Evolutionary conservation across 2,797 vertebrate genomes (phyloP).

Genomic region (Gephyroberyx darwinii): DNA sequence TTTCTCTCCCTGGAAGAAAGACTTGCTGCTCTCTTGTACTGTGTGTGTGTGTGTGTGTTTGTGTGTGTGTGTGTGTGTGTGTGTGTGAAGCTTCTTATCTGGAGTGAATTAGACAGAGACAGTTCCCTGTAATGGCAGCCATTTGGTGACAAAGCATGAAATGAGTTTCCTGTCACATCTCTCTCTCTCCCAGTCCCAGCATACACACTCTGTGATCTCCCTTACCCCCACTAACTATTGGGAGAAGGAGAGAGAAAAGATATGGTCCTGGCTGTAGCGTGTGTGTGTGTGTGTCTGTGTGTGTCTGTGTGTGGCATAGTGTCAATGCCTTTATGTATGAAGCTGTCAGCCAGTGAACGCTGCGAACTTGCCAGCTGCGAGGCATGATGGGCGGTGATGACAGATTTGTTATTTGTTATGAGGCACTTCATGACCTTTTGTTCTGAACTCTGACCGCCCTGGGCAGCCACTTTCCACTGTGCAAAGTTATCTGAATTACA

Average conservation of each 20-base stretch:
- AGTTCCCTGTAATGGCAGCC: conserved; percentile 36
- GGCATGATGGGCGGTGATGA: conserved; percentile 19
- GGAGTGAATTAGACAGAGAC: conserved; percentile 25
- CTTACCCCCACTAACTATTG: conserved; percentile 8
- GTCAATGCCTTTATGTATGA: conserved; percentile 9
- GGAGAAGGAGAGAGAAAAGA: conserved; percentile 9
- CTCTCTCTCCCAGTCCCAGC: too few relatives aligned
- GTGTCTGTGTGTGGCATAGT: not conserved
- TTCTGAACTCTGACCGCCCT: conserved; percentile 2
- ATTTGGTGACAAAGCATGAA: conserved; percentile 13
- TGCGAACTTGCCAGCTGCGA: conserved; percentile 6
- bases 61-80: conserved; percentile 10
- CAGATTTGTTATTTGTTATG: conserved; percentile 24
- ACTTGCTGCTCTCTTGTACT: not conserved
- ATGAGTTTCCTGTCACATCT: too few relatives aligned
- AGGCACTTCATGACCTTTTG: not conserved
- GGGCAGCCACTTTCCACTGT: not conserved
- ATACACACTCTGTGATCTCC: conserved; percentile 19
- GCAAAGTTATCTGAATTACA: not conserved
- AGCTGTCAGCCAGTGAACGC: conserved; percentile 10
- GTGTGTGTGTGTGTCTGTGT: not conserved
- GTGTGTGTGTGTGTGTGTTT: not conserved
- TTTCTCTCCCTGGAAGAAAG: conserved; percentile 6
- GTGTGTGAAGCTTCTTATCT: conserved; percentile 26
- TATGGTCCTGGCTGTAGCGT: not conserved